These are phyloP conservation scores for Oxycera nigricornis DNA, from an alignment of 2,888 invertebrate genomes.

Conservation along the genomic window DNA sequence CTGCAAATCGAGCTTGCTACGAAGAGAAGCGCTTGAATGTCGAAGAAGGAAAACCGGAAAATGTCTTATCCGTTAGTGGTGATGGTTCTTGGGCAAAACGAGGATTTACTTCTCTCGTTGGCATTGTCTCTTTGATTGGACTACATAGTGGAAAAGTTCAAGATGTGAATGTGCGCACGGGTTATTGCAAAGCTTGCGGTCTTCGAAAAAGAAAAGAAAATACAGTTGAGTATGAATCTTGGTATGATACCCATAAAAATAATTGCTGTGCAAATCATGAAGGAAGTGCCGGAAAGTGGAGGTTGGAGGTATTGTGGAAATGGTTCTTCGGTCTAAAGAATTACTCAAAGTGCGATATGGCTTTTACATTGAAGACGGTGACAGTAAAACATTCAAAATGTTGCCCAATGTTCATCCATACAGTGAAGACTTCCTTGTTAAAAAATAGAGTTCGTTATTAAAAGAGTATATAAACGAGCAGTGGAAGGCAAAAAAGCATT, in stretches of 20 bases:
- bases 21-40: neutral
- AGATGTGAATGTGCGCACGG: neutral
- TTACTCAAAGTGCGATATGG: neutral
- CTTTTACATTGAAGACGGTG: no score
- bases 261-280: neutral
- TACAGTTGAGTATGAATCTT: neutral
- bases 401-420: no score
- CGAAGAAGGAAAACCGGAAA: no score
- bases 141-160: neutral
- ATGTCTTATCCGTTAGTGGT: neutral
- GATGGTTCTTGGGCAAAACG: neutral
- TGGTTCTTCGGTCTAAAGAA: neutral
- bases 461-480: neutral
- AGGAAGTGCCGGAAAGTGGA: constrained; percentile 1
- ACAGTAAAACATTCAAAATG: no score
- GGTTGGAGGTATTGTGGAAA: neutral
- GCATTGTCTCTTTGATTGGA: neutral
- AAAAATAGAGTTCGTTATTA: neutral
- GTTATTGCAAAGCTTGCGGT: neutral
- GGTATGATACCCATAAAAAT: neutral
- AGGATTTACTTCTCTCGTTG: neutral
- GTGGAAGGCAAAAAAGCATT: neutral
- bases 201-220: no score
- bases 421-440: neutral
- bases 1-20: neutral